Conservation (phyloP, 2,113 vertebrate genomes). For the Syngnathoides biaculeatus region DNA sequence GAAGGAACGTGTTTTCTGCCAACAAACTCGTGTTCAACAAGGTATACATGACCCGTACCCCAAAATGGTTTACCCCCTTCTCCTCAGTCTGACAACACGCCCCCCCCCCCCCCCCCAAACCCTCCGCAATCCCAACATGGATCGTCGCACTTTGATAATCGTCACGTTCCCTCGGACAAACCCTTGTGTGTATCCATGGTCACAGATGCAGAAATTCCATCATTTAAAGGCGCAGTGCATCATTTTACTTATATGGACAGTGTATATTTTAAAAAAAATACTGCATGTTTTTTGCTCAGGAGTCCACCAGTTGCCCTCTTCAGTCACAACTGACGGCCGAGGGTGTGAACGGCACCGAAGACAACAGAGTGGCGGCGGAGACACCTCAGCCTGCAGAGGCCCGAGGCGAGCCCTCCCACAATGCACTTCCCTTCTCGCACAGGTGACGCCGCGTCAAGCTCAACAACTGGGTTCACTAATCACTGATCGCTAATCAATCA, state of each 20-base stretch:
- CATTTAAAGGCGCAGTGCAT: too few relatives aligned
- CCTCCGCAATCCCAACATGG: neutral
- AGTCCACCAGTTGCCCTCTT: conserved; percentile 86
- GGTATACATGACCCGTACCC: conserved; percentile 46
- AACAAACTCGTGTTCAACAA: conserved; percentile 56
- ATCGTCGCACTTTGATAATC: neutral
- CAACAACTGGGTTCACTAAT: neutral
- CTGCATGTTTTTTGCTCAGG: conserved; percentile 62
- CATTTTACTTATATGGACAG: too few relatives aligned
- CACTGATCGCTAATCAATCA: too few relatives aligned
- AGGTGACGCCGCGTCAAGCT: conserved; percentile 72
- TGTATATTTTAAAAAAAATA: neutral
- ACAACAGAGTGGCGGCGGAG: conserved; percentile 77
- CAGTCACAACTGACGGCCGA: conserved; percentile 89
- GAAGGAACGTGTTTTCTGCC: conserved; percentile 55
- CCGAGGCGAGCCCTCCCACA: conserved; percentile 85
- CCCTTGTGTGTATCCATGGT: neutral
- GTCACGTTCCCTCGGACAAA: neutral
- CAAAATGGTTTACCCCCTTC: neutral
- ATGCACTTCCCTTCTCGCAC: conserved; percentile 87
- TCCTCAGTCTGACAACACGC: neutral
- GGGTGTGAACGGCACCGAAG: conserved; percentile 93
- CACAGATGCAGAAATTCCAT: neutral
- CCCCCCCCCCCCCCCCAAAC: neutral
- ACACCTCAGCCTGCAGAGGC: conserved; percentile 80